phyloP scores from a whole-genome alignment of 2,888 invertebrate species.

The Morpho helenor region DNA sequence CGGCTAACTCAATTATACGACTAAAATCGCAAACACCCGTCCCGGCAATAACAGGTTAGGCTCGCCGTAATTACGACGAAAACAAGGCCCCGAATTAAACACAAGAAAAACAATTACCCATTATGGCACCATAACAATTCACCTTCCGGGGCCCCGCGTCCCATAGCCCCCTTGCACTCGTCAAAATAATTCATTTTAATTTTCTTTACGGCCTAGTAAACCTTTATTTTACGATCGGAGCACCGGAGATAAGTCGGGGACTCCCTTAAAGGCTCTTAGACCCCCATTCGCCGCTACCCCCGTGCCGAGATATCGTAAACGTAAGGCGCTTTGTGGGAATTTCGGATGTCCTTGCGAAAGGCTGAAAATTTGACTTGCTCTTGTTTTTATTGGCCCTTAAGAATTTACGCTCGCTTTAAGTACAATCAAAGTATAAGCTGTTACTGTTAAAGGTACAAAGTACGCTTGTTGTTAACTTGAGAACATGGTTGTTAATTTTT shows the following conservation, averaged over 20 bases:
- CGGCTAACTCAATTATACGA: conserved; percentile 27
- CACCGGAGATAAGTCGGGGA: conserved; percentile 71
- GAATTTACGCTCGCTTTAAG: conserved; percentile 22
- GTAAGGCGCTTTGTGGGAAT: conserved; percentile 18
- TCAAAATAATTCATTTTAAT: conserved; percentile 80
- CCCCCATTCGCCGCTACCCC: conserved; percentile 46
- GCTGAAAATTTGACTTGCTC: conserved; percentile 29
- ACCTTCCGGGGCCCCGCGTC: conserved; percentile 50
- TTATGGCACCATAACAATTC: conserved; percentile 62
- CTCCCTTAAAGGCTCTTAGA: conserved; percentile 66
- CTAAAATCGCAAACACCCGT: conserved; percentile 25
- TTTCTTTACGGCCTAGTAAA: conserved; percentile 78
- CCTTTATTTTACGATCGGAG: conserved; percentile 75
- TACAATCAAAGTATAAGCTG: conserved; percentile 5
- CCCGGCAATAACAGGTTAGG: conserved; percentile 34
- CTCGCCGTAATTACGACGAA: conserved; percentile 37
- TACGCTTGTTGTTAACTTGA: no score
- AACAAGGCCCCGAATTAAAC: conserved; percentile 45
- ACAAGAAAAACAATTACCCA: conserved; percentile 62
- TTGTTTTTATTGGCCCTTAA: conserved; percentile 21
- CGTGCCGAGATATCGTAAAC: conserved; percentile 22
- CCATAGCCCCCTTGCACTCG: conserved; percentile 63
- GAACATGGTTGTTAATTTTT: no score
- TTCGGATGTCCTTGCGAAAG: conserved; percentile 21
- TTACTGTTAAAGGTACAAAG: conserved; percentile 1